Base-by-base conservation (phyloP, 2,797 vertebrate genomes). In the Cossypha dichroa region DNA sequence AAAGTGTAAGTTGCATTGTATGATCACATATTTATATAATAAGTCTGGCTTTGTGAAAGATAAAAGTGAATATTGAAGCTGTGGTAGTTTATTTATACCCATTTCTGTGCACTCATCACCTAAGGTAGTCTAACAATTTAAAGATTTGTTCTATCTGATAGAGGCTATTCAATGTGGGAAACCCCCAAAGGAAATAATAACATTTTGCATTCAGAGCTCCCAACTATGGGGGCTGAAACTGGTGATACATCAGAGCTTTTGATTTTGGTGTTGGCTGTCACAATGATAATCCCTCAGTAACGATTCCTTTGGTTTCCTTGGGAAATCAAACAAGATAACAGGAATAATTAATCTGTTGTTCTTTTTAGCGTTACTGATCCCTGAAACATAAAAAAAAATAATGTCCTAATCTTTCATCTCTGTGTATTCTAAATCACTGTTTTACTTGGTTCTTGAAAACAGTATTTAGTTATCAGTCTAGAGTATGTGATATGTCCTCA, bases 51-150 rank as follows among this genome's bases (percentile, higher is more conserved):
- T 48, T 91, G 62, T 69, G 78, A 82, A 86, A 95, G 88, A 96
- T 89, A 63, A 94, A 93, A 95, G 72, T 83, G 84, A 96, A 83
- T 92, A 73, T 58, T 69, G 91, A 68, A 90, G 70, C 69, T 63
- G 31, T 75, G 23, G 69, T 75, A 41, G 89, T 89, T 96, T 89
- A 52, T 92, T 91, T 85, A 29, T 87, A 94, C 73, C 77, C 52
- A 8, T 74, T 78, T 91, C 87, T 90, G 26, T 72, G 73, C 51
- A 26, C 45, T 79, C 46, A 72, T 66, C 51, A 91, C 76, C 81
- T 77, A 40, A 72, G 67, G 81, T 93, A 56, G 92, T 93, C 93
- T 81, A 91, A 69, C 62, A 91, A 51, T 90, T 93, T 88, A 86
- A 92, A 91, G 82, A 69, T 88, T 85, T 93, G 79, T 81, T 96